Evolutionary conservation across 2,113 vertebrate species (phyloP).

Genomic region (Heliornis fulica): DNA sequence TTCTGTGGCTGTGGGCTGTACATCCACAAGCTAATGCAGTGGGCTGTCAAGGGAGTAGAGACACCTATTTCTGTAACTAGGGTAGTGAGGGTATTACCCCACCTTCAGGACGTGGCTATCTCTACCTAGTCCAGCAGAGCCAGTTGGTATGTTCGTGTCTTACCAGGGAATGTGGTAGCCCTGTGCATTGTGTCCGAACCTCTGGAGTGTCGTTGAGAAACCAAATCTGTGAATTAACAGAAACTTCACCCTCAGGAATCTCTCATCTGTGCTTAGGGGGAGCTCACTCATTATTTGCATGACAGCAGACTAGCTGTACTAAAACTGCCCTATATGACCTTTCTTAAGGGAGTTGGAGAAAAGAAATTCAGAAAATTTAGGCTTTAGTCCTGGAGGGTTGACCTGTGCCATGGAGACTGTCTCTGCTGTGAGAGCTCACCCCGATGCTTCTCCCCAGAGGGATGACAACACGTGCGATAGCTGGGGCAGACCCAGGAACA

Average conservation of each 20-base stretch:
- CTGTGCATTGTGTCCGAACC: not conserved
- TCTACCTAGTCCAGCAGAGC: not conserved
- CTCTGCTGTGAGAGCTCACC: not conserved
- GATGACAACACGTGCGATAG: not conserved
- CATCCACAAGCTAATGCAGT: not conserved
- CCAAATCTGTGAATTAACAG: not conserved
- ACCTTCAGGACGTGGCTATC: not conserved
- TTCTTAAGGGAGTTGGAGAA: not conserved
- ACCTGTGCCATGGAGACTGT: not conserved
- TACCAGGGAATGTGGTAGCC: not conserved
- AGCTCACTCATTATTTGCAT: not conserved
- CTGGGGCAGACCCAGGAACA: not conserved
- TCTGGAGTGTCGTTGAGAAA: not conserved
- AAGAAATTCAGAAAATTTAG: not conserved
- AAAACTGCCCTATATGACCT: not conserved
- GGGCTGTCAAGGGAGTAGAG: not conserved
- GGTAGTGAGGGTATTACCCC: not conserved
- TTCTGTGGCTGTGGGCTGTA: not conserved
- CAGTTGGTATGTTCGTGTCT: fast-evolving
- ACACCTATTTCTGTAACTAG: not conserved
- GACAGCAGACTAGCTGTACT: not conserved
- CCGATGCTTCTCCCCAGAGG: not conserved
- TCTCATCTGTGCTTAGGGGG: not conserved
- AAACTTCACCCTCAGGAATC: not conserved
- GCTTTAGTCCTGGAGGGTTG: not conserved